These are phyloP conservation scores for Ophraella communa DNA, from an alignment of 2,888 invertebrate genomes.

Conservation along the genomic window DNA sequence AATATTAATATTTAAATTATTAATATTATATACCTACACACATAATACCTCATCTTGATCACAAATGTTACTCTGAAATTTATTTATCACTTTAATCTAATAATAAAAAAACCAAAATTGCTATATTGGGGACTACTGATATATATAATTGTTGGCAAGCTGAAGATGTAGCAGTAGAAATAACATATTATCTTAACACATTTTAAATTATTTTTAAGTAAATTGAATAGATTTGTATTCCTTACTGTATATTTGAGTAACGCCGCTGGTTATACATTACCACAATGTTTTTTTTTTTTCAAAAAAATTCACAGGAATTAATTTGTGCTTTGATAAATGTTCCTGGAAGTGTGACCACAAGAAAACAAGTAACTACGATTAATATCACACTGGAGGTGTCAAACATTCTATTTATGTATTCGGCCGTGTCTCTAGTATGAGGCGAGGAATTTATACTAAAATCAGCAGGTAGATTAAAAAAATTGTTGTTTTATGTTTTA, in stretches of 20 bases:
- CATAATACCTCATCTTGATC: too few relatives aligned
- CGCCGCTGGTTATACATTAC: conserved; percentile 1
- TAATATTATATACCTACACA: too few relatives aligned
- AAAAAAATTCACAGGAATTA: conserved; percentile 34
- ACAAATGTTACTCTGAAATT: too few relatives aligned
- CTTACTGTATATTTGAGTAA: neutral
- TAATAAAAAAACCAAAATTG: too few relatives aligned
- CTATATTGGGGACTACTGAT: too few relatives aligned
- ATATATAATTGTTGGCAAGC: too few relatives aligned
- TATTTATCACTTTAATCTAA: too few relatives aligned
- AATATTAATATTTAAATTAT: too few relatives aligned
- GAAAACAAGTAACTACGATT: conserved; percentile 31
- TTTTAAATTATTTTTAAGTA: too few relatives aligned
- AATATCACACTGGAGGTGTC: conserved; percentile 33
- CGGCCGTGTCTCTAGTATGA: conserved; percentile 26
- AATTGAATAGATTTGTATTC: too few relatives aligned
- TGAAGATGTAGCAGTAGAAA: too few relatives aligned
- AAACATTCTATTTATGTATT: conserved; percentile 30
- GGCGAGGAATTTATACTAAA: conserved; percentile 15
- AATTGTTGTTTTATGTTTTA: conserved; percentile 17
- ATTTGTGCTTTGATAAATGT: conserved; percentile 31
- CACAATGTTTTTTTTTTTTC: neutral
- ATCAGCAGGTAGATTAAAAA: conserved; percentile 25
- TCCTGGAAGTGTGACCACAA: conserved; percentile 29
- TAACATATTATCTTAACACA: too few relatives aligned